Evolutionary conservation across 2,797 vertebrate species (phyloP).

Genomic region (Mareca strepera): DNA sequence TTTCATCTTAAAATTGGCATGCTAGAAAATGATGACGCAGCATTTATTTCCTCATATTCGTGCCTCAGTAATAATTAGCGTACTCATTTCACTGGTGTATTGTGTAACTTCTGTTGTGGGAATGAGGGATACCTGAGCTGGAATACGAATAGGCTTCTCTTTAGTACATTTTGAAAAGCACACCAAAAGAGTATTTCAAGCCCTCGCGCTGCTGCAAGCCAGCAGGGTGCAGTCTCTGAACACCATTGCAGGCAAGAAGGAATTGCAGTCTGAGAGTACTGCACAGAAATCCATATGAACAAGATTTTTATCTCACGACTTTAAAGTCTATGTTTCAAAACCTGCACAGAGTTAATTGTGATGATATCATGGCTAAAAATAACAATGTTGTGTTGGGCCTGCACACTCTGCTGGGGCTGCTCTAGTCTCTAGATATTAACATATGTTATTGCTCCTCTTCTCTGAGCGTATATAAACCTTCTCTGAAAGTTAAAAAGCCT

Average conservation of each 20-base stretch:
- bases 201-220: neutral
- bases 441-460: neutral
- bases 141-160: neutral
- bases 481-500: neutral
- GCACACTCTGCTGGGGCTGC: neutral
- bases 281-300: neutral
- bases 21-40: neutral
- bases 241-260: neutral
- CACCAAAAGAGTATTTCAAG: neutral
- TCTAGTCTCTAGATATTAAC: neutral
- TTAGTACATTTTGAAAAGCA: neutral
- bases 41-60: neutral
- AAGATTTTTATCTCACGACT: neutral
- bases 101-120: accelerated
- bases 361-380: slow-evolving; percentile 38
- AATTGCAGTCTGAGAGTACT: neutral
- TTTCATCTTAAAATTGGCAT: neutral
- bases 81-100: neutral
- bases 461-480: neutral
- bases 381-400: neutral
- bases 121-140: neutral
- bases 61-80: neutral
- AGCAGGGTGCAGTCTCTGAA: slow-evolving; percentile 69
- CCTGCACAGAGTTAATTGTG: slow-evolving; percentile 9
- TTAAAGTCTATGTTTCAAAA: neutral